phyloP scores from a whole-genome alignment of 2,797 vertebrate genomes.

The Coregonus ussuriensis region DNA sequence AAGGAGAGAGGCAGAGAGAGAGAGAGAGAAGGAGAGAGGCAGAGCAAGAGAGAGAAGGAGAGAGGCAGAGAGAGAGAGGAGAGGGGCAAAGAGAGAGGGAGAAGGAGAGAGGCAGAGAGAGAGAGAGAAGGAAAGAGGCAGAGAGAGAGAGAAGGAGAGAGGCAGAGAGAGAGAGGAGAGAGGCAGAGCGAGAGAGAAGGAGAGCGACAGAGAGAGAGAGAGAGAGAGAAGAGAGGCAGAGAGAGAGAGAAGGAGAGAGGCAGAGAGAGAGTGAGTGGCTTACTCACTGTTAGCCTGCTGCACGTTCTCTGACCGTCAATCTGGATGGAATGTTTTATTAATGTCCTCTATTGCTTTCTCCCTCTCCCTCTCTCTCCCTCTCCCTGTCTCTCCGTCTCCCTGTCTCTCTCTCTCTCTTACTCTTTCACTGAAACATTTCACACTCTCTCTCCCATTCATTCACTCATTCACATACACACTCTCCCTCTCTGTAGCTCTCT shows the following conservation, averaged over 20 bases:
- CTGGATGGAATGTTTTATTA: conserved; percentile 55
- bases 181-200: too few relatives aligned
- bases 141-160: too few relatives aligned
- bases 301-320: conserved; percentile 47
- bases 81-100: too few relatives aligned
- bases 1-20: too few relatives aligned
- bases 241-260: conserved; percentile 16
- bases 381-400: conserved; percentile 3
- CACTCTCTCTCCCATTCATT: neutral
- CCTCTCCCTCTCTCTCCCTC: conserved; percentile 4
- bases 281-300: conserved; percentile 16
- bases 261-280: conserved; percentile 40
- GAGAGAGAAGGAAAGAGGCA: too few relatives aligned
- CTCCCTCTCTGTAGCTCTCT: conserved; percentile 18
- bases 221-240: neutral
- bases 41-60: too few relatives aligned
- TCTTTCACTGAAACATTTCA: conserved; percentile 11
- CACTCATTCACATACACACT: neutral
- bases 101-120: too few relatives aligned
- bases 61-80: too few relatives aligned
- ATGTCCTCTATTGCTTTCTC: conserved; percentile 21
- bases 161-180: too few relatives aligned
- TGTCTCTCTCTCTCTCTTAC: conserved; percentile 8
- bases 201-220: too few relatives aligned
- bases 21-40: too few relatives aligned